These are phyloP conservation scores for Ceratina calcarata DNA, from an alignment of 1,140 invertebrate species.

Conservation along the genomic window DNA sequence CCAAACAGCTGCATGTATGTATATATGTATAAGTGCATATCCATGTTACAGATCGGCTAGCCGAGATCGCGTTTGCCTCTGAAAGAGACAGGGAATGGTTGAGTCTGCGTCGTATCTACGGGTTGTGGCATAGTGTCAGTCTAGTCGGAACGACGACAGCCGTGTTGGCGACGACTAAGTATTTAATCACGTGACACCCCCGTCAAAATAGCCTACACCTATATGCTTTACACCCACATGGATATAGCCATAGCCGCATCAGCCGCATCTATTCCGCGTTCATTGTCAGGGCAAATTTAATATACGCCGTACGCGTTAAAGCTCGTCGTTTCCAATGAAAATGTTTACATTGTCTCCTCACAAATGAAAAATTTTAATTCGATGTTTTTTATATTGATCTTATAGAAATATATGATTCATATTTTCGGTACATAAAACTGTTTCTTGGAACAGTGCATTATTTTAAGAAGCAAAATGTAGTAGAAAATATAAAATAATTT, in stretches of 20 bases:
- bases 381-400: background rate
- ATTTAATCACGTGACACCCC: conserved; percentile 84
- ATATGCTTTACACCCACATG: conserved; percentile 74
- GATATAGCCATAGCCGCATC: background rate
- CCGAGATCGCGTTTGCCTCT: conserved; percentile 22
- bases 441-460: conserved; percentile 8
- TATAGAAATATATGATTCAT: no score
- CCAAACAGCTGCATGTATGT: background rate
- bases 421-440: background rate
- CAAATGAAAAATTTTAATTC: background rate
- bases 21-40: background rate
- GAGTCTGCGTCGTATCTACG: conserved; percentile 27
- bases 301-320: no score
- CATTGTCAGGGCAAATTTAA: conserved; percentile 26
- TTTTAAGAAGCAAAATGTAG: conserved; percentile 11
- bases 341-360: background rate
- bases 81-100: conserved; percentile 31
- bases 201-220: conserved; percentile 85
- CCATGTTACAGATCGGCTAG: conserved; percentile 22
- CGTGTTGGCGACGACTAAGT: conserved; percentile 64
- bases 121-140: conserved; percentile 33
- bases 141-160: conserved; percentile 46
- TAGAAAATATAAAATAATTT: background rate
- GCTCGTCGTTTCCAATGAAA: background rate
- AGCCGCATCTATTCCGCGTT: conserved; percentile 7